Evolutionary conservation across 2,888 invertebrate species (phyloP), one percentile per base, ranked within the genome.

Genomic region (Athripsodes cinereus): DNA sequence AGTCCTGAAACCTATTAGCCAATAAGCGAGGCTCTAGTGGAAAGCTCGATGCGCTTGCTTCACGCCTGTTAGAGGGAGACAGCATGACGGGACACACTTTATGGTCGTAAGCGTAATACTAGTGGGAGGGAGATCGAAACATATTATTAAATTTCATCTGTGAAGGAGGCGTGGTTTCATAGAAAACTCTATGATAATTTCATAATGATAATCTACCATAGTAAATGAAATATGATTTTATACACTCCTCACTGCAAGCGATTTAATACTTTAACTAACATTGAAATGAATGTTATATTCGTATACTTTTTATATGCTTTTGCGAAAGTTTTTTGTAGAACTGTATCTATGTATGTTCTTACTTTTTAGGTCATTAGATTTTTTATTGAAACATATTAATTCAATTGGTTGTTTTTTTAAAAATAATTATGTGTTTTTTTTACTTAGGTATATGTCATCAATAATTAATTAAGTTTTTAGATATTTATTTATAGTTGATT

Each of bases 11-110:
- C 49, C 48, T 34, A 51, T 52, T 53, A 56, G 55, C 59, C 59
- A 59, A 59, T 59, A 59, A 59, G 59, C 59, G 52, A 56, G 55
- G 56, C 55, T 56, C 56, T 44, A 55, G 59, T 55, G 52, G 34
- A 59, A 59, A 59, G 59, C 59, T 59, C 56, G 52, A 31, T 46
- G 49, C 59, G 55, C 49, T 52, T 52, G 49, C 50, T 59, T 59
- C 55, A 55, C 54, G 54, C 54, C 48, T 48, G 59, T 53, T 20
- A 52, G 59, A 59, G 49, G 6, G 53, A 50, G 59, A 56, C 21
- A 26, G 55, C 53, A 31, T 21, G 5, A 40, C 40, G 31, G 10
- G 40, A 56, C 22, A 20, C 51, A 35, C 19, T 20, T 44, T 47
- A 48, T 47, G 18, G 11, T 10, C 18, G 1, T 49, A 2, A 16